Evolutionary conservation across 64 coral and sea anemone genomes (phyloP), one percentile per base, ranked within the genome.

Genomic region (Catalaphyllia jardinei): DNA sequence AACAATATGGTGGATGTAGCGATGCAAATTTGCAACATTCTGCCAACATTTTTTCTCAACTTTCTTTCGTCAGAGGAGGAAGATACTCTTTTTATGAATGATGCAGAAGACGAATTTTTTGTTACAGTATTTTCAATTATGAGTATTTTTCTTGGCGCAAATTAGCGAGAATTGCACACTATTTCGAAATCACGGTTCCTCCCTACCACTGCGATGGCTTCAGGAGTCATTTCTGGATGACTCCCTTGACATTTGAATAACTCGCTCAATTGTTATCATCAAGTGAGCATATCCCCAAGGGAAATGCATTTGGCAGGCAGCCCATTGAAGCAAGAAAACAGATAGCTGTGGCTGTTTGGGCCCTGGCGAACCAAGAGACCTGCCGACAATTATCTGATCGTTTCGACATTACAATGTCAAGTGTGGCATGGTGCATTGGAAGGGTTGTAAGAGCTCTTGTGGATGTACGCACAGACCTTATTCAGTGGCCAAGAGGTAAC

Each of bases 401-500:
- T 46, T 77, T 77, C 39, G 39, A 77, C 75, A 24, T 50, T 20
- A 77, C 75, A 22, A 77, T 77, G 42, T 77, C 75, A 77, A 54
- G 75, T 77, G 75, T 77, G 75, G 22, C 75, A 11, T 46, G 42
- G 12, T 77, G 49, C 38, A 77, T 77, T 50, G 15, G 42, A 20
- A 77, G 75, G 24, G 75, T 77, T 50, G 19, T 39, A n/a, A 77
- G 42, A 46, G 75, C 75, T 77, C 75, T 77, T 50, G 38, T 77
- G 75, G 75, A 77, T 77, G 31, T 77, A 54, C 42, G 46, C 31
- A 39, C 31, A 51, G 49, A 77, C 38, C 75, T 77, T 77, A 54
- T 77, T 51, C 75, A 77, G 75, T 77, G 75, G 75, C 75, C 75
- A 77, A 77, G 49, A 77, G 75, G 72, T 74, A 77, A 51, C 46